A percentile compares a stretch with the other conserved stretches of the same genome.
Conservation (phyloP, 2,797 vertebrate genomes). For the Coccyzus lansbergi region DNA sequence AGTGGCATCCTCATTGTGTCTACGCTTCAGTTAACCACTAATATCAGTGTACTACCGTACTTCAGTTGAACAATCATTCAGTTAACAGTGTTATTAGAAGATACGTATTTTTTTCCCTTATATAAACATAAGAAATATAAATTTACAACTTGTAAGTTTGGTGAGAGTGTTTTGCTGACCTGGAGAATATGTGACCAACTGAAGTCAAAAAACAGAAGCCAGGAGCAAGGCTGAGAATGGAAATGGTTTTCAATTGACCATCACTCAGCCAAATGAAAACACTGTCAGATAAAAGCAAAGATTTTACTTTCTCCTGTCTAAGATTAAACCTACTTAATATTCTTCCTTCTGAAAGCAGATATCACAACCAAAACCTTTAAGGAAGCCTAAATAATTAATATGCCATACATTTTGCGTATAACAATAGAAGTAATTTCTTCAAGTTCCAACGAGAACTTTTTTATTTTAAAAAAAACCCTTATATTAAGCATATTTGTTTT, state of each 20-base stretch:
- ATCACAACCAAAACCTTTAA: neutral
- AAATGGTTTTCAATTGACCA: neutral
- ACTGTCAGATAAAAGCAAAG: neutral
- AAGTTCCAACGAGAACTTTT: neutral
- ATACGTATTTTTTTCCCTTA: neutral
- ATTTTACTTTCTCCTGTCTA: neutral
- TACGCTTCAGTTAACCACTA: neutral
- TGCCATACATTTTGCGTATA: neutral
- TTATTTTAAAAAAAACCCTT: conserved; percentile 10
- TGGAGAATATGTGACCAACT: neutral
- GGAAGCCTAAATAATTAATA: conserved; percentile 1
- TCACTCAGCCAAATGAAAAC: neutral
- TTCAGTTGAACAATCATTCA: neutral
- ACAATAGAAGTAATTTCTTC: conserved; percentile 6
- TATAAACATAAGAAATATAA: neutral
- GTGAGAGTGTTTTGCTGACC: neutral
- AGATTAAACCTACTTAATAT: neutral
- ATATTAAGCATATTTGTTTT: neutral
- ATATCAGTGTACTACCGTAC: neutral
- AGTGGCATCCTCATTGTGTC: neutral
- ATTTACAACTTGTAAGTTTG: neutral
- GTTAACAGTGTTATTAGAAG: neutral
- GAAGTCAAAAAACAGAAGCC: neutral
- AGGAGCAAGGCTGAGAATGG: neutral
- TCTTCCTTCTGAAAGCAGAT: neutral